Conservation (phyloP, 2,113 vertebrate genomes). For the Atlantisia rogersi region DNA sequence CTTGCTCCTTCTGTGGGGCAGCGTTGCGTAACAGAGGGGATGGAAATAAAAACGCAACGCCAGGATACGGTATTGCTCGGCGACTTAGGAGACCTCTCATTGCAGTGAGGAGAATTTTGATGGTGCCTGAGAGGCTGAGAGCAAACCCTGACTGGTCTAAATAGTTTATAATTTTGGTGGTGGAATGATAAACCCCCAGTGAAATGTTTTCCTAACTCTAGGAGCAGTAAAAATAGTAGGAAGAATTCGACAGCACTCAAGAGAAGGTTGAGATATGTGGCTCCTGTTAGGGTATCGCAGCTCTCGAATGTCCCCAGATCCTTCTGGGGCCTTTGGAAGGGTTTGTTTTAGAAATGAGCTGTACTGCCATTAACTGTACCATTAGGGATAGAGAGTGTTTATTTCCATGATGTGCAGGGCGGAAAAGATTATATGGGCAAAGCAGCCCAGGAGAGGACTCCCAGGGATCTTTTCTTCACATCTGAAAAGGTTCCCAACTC, state of each 20-base stretch:
- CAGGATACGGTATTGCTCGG: background rate
- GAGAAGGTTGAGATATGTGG: slow-evolving; percentile 36
- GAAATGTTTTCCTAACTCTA: slow-evolving; percentile 49
- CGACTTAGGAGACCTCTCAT: background rate
- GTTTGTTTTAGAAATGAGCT: slow-evolving; percentile 50
- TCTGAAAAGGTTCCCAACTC: slow-evolving; percentile 20
- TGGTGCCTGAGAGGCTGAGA: slow-evolving; percentile 48
- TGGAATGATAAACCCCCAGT: slow-evolving; percentile 53
- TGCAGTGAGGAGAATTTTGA: background rate
- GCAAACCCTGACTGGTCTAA: slow-evolving; percentile 33
- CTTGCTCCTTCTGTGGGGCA: background rate
- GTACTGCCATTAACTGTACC: background rate
- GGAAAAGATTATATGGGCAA: slow-evolving; percentile 4
- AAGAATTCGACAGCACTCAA: background rate
- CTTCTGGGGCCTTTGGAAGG: slow-evolving; percentile 40
- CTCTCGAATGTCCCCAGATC: background rate
- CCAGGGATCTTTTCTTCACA: background rate
- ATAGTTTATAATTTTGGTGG: slow-evolving; percentile 60
- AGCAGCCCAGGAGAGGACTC: background rate
- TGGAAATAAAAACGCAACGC: background rate
- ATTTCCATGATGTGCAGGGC: background rate
- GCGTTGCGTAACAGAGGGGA: background rate
- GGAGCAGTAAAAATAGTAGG: slow-evolving; percentile 50
- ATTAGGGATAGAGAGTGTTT: slow-evolving; percentile 27
- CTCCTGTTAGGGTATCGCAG: slow-evolving; percentile 30